Evolutionary conservation across 2,888 invertebrate species (phyloP).

Genomic region (Synanthedon formicaeformis): DNA sequence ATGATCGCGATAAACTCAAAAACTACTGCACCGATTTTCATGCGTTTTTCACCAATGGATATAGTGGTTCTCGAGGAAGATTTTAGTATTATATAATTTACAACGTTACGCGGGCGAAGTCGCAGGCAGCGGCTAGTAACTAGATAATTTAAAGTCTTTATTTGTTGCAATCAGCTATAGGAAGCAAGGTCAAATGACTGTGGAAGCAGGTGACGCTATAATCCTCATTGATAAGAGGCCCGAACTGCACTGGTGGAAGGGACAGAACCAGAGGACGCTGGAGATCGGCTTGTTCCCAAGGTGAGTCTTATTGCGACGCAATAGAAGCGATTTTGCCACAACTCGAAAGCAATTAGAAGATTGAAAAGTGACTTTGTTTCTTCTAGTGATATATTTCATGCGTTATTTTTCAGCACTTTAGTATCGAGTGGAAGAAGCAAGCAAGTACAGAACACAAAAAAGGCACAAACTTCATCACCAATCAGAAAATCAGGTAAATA

Average conservation of each 20-base stretch:
- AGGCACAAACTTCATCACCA: conserved; percentile 39
- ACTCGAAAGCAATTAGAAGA: too few relatives aligned
- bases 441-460: conserved; percentile 26
- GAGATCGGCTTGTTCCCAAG: conserved; percentile 92
- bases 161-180: conserved; percentile 34
- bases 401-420: conserved; percentile 30
- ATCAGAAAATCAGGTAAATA: not conserved
- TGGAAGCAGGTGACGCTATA: conserved; percentile 86
- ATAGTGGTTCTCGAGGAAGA: too few relatives aligned
- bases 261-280: conserved; percentile 91
- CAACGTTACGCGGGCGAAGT: too few relatives aligned
- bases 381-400: not conserved
- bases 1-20: too few relatives aligned
- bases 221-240: conserved; percentile 90
- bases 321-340: too few relatives aligned
- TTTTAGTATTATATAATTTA: too few relatives aligned
- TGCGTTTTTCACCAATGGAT: too few relatives aligned
- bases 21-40: too few relatives aligned
- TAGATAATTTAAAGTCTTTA: too few relatives aligned
- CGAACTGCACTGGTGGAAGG: conserved; percentile 95
- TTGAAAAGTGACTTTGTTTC: too few relatives aligned
- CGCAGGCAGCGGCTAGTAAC: too few relatives aligned
- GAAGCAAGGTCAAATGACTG: conserved; percentile 76
- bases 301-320: conserved; percentile 20
- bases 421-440: conserved; percentile 32